A percentile compares a stretch with the other conserved stretches of the same genome.
These are phyloP conservation scores for Eupithecia subfuscata DNA, from an alignment of 2,888 invertebrate genomes.

Conservation along the genomic window DNA sequence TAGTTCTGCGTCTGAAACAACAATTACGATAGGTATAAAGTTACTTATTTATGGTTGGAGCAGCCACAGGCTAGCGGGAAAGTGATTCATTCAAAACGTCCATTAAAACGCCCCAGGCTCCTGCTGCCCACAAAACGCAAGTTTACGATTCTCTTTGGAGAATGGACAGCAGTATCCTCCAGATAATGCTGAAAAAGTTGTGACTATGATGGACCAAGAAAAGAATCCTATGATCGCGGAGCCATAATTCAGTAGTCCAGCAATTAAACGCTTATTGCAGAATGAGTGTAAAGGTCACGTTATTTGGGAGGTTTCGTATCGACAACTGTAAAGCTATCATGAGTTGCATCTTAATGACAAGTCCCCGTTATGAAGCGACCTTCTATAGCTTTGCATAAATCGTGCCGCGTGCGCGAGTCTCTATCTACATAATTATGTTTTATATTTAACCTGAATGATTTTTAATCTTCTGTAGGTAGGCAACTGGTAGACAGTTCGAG, in stretches of 20 bases:
- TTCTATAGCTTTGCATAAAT: background rate
- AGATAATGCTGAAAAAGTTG: background rate
- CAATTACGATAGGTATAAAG: background rate
- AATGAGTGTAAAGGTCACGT: background rate
- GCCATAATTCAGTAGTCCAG: background rate
- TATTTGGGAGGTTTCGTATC: background rate
- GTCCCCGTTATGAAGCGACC: constrained; percentile 7
- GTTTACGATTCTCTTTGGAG: background rate
- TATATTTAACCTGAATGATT: background rate
- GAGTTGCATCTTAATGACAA: constrained; percentile 4
- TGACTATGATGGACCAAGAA: background rate
- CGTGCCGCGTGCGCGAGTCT: background rate
- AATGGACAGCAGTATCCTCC: background rate
- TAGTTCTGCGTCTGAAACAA: constrained; percentile 73
- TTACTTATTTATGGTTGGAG: background rate
- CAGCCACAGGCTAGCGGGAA: background rate
- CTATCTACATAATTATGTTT: background rate
- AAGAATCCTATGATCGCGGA: background rate
- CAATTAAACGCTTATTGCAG: background rate
- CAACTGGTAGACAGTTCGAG: background rate
- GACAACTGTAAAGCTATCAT: constrained; percentile 6
- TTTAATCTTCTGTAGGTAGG: background rate
- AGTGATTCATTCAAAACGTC: background rate
- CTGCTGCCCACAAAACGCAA: background rate
- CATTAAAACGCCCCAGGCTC: background rate